Conservation (phyloP, 2,888 invertebrate genomes). For the Punctoribates punctum region DNA sequence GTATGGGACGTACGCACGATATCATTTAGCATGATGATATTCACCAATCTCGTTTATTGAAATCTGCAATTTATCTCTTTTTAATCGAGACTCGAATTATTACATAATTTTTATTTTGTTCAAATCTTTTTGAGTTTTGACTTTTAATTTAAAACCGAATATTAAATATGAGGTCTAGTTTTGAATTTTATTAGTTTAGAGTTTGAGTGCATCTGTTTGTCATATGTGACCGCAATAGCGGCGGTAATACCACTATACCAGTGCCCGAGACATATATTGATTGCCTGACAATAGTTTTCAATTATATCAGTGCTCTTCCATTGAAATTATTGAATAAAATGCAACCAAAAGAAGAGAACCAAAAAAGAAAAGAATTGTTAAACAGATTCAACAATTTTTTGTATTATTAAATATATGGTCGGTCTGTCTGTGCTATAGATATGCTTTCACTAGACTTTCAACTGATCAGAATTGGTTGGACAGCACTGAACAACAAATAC, state of each 20-base stretch:
- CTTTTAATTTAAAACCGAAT: too few relatives aligned
- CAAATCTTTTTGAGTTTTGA: too few relatives aligned
- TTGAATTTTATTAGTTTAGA: background rate
- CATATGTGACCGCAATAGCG: background rate
- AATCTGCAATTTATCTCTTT: too few relatives aligned
- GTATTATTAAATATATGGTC: slow-evolving; percentile 12
- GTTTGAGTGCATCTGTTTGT: slow-evolving; percentile 20
- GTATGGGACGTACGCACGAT: background rate
- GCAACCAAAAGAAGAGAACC: background rate
- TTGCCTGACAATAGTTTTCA: background rate
- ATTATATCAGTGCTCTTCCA: slow-evolving; percentile 17
- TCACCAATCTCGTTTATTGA: too few relatives aligned
- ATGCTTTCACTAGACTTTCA: background rate
- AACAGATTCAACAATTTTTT: slow-evolving; percentile 11
- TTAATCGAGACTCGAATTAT: too few relatives aligned
- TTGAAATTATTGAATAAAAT: slow-evolving; percentile 26
- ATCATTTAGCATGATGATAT: background rate
- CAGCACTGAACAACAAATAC: slow-evolving; percentile 13
- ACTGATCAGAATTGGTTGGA: slow-evolving; percentile 10
- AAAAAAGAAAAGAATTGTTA: slow-evolving; percentile 17
- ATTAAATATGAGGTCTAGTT: too few relatives aligned
- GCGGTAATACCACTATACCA: background rate
- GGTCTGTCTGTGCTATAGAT: background rate
- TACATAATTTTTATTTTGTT: too few relatives aligned
- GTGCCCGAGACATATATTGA: background rate